These are phyloP conservation scores for Meles meles DNA, from an alignment of 2,113 vertebrate genomes.

Conservation along the genomic window DNA sequence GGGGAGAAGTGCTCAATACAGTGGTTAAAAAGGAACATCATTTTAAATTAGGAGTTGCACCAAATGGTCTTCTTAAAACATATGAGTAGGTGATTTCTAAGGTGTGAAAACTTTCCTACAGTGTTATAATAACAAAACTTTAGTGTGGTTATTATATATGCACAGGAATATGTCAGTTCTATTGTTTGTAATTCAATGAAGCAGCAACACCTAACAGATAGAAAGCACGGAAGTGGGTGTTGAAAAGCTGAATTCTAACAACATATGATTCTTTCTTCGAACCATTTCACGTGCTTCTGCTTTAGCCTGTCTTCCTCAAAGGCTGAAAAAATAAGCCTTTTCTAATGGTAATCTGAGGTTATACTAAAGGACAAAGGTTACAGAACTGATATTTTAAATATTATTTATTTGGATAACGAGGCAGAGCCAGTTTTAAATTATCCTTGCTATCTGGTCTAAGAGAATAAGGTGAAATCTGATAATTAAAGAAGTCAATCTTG, in stretches of 20 bases:
- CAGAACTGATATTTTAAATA: not conserved
- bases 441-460: not conserved
- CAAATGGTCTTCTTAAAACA: constrained; percentile 15
- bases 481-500: not conserved
- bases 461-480: not conserved
- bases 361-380: not conserved
- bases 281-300: not conserved
- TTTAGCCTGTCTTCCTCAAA: constrained; percentile 5
- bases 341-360: not conserved
- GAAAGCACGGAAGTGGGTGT: not conserved
- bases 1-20: not conserved
- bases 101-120: not conserved
- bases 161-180: constrained; percentile 37
- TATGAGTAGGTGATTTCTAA: constrained; percentile 30
- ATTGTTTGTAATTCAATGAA: constrained; percentile 54
- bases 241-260: constrained; percentile 32
- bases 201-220: not conserved
- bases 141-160: constrained; percentile 17
- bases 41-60: not conserved
- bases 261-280: constrained; percentile 4
- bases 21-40: not conserved
- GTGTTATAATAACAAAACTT: constrained; percentile 27
- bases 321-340: not conserved
- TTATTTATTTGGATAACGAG: not conserved
- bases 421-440: not conserved